Evolutionary conservation across 2,113 vertebrate genomes (phyloP).

Genomic region (Pardalotus punctatus): DNA sequence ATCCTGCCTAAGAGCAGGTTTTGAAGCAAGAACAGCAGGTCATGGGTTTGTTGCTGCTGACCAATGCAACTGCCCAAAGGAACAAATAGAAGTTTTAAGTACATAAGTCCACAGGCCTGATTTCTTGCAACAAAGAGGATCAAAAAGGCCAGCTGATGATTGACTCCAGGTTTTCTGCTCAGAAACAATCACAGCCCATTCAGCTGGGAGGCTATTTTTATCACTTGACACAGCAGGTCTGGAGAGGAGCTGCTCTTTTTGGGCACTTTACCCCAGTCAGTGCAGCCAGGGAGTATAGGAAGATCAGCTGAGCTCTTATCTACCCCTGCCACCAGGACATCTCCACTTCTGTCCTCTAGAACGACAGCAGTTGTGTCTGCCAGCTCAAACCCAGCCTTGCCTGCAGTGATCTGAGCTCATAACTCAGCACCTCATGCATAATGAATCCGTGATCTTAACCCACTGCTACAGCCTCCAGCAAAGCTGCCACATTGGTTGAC

Average conservation of each 20-base stretch:
- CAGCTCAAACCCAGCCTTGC: neutral
- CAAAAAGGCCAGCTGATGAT: neutral
- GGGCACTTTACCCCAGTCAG: neutral
- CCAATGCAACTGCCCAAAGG: neutral
- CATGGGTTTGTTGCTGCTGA: neutral
- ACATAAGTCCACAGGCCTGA: neutral
- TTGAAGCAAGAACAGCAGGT: neutral
- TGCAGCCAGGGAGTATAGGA: neutral
- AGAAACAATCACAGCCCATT: neutral
- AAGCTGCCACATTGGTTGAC: neutral
- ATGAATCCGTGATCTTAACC: slow-evolving; percentile 11
- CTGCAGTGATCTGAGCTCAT: slow-evolving; percentile 23
- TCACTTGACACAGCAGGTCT: neutral
- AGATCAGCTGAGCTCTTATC: neutral
- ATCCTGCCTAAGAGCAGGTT: neutral
- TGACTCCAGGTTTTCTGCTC: neutral
- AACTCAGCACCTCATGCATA: slow-evolving; percentile 23
- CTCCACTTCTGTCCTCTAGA: neutral
- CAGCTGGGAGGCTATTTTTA: neutral
- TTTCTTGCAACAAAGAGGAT: neutral
- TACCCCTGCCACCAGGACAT: neutral
- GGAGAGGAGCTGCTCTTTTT: neutral
- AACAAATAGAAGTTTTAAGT: neutral
- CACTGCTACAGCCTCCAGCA: slow-evolving; percentile 21
- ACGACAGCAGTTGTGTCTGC: neutral